These are phyloP conservation scores for Caenorhabditis sp. DNA, from an alignment of 2,888 invertebrate genomes.

Conservation along the genomic window DNA sequence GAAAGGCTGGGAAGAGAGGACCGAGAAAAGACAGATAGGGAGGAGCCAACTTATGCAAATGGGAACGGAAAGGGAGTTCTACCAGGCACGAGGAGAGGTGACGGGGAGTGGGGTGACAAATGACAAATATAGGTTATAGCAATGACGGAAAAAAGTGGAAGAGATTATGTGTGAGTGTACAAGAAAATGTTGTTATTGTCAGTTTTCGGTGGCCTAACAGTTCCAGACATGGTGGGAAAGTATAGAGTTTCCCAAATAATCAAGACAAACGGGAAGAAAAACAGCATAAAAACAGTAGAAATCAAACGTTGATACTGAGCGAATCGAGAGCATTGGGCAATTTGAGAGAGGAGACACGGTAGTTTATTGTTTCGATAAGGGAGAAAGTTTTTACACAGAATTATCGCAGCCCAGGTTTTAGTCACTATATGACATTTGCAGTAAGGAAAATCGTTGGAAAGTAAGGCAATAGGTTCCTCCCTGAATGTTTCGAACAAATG, in stretches of 20 bases:
- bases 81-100: constrained; percentile 9
- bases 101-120: constrained; percentile 47
- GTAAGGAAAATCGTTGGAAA: background rate
- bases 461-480: background rate
- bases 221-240: too few relatives aligned
- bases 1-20: constrained; percentile 3
- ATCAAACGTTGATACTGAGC: background rate
- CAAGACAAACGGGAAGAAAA: background rate
- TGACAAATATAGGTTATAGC: constrained; percentile 54
- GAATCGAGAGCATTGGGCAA: background rate
- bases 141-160: too few relatives aligned
- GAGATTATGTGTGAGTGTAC: constrained; percentile 14
- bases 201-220: background rate
- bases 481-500: background rate
- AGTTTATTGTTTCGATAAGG: constrained; percentile 10
- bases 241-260: background rate
- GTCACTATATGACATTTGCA: background rate
- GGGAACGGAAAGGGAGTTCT: constrained; percentile 14
- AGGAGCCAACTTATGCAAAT: constrained; percentile 50
- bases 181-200: background rate
- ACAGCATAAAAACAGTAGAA: background rate
- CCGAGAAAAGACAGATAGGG: constrained; percentile 13
- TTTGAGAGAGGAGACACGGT: constrained; percentile 5
- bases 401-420: background rate
- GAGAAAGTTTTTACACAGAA: background rate